Percentiles rank a stretch among this genome's conserved stretches.
Conservation (phyloP, 2,888 invertebrate genomes). For the Ennomos fuscantarius region DNA sequence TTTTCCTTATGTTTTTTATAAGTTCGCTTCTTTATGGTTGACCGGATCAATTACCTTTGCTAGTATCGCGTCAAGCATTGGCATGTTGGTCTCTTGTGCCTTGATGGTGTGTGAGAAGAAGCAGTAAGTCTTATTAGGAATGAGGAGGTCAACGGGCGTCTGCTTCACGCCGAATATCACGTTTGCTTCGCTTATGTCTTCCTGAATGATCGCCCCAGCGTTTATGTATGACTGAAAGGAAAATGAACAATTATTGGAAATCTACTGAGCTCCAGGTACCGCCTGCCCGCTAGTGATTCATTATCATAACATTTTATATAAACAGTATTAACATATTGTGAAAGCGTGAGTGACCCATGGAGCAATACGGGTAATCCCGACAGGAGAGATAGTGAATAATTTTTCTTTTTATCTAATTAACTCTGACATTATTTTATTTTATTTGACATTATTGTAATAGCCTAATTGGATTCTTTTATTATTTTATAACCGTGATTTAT, state of each 20-base stretch:
- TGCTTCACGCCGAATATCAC: constrained; percentile 99
- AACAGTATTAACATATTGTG: too few relatives aligned
- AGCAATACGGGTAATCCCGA: too few relatives aligned
- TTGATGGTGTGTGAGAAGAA: constrained; percentile 99
- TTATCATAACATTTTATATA: too few relatives aligned
- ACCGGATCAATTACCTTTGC: constrained; percentile 87
- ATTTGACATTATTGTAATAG: too few relatives aligned
- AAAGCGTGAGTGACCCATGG: too few relatives aligned
- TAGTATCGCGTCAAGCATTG: constrained; percentile 96
- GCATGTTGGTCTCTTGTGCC: constrained; percentile 99
- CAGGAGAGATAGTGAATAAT: too few relatives aligned
- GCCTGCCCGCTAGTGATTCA: too few relatives aligned
- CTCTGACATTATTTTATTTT: too few relatives aligned
- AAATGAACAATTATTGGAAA: constrained; percentile 6
- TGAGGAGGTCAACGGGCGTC: constrained; percentile 95
- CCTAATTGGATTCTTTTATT: too few relatives aligned
- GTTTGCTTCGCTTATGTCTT: constrained; percentile 98
- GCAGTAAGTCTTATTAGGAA: constrained; percentile 98
- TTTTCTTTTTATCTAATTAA: too few relatives aligned
- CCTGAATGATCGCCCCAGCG: constrained; percentile 96
- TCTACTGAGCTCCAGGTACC: too few relatives aligned
- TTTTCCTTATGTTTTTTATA: background rate
- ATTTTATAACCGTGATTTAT: too few relatives aligned
- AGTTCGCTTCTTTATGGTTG: background rate
- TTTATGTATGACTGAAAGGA: constrained; percentile 91